These are phyloP conservation scores for Dryobota labecula DNA, from an alignment of 2,888 invertebrate species.

Conservation along the genomic window DNA sequence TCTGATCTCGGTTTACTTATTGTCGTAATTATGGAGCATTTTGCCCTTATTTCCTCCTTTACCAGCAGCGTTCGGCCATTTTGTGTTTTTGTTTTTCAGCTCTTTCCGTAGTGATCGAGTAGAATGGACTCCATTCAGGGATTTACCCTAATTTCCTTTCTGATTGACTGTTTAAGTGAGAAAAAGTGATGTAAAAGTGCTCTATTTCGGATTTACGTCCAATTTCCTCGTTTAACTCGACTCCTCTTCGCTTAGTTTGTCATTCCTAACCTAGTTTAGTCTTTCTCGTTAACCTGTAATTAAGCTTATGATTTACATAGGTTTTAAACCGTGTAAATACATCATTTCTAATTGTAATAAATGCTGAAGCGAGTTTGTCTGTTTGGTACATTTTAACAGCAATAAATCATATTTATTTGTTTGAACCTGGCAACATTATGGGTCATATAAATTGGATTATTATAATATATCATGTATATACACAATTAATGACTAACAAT, in stretches of 20 bases:
- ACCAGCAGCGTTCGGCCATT: constrained; percentile 19
- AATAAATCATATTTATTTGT: constrained; percentile 15
- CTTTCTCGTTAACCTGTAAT: no score
- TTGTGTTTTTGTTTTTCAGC: constrained; percentile 43
- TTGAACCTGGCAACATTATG: neutral
- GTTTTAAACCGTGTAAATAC: neutral
- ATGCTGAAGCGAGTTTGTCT: neutral
- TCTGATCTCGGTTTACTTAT: neutral
- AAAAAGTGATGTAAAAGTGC: constrained; percentile 8
- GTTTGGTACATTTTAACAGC: neutral
- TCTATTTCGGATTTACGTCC: neutral
- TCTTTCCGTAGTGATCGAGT: constrained; percentile 39
- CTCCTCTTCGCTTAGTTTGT: neutral
- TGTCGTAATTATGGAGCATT: constrained; percentile 13
- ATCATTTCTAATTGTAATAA: neutral
- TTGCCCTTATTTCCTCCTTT: constrained; percentile 36
- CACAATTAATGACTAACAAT: no score
- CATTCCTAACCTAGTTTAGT: neutral
- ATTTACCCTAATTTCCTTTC: constrained; percentile 37
- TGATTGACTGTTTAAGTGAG: constrained; percentile 31
- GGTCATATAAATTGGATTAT: neutral
- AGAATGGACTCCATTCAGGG: constrained; percentile 20
- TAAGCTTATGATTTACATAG: neutral
- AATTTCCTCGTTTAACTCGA: neutral
- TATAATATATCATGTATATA: no score